Evolutionary conservation across 1,140 invertebrate species (phyloP).

Genomic region (Atta texana): DNA sequence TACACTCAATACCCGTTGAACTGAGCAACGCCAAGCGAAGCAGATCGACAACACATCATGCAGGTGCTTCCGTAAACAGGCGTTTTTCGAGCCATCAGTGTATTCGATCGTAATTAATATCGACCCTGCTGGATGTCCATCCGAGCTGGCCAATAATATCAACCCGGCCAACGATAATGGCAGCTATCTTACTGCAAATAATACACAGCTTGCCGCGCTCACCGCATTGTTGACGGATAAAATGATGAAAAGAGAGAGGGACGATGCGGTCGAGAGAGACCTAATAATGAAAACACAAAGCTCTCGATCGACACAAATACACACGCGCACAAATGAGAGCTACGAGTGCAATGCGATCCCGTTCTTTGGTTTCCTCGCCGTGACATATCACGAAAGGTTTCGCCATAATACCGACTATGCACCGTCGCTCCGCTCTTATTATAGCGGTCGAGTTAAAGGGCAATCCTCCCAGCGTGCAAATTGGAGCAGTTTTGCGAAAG

Average conservation of each 20-base stretch:
- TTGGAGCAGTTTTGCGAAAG: slow-evolving; percentile 74
- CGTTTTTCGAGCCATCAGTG: slow-evolving; percentile 47
- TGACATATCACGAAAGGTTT: slow-evolving; percentile 83
- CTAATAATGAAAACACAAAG: slow-evolving; percentile 62
- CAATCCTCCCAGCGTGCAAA: slow-evolving; percentile 67
- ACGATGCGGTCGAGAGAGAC: background rate
- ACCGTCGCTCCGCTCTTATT: slow-evolving; percentile 75
- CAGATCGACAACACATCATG: background rate
- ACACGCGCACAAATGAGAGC: slow-evolving; percentile 24
- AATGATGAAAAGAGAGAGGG: slow-evolving; percentile 24
- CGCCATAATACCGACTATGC: slow-evolving; percentile 76
- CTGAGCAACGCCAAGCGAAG: background rate
- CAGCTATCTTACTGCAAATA: slow-evolving; percentile 65
- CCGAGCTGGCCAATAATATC: slow-evolving; percentile 32
- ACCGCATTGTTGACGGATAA: slow-evolving; percentile 45
- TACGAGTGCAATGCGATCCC: slow-evolving; percentile 67
- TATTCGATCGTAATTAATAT: slow-evolving; percentile 57
- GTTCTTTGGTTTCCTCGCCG: slow-evolving; percentile 72
- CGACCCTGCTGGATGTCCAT: slow-evolving; percentile 1
- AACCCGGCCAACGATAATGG: slow-evolving; percentile 3
- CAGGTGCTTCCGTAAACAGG: slow-evolving; percentile 46
- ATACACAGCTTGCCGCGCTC: slow-evolving; percentile 27
- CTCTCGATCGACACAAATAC: slow-evolving; percentile 40
- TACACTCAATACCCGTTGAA: slow-evolving; percentile 1
- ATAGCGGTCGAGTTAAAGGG: slow-evolving; percentile 76